A percentile compares a stretch with the other conserved stretches of the same genome.
Evolutionary conservation across 2,113 vertebrate species (phyloP).

Genomic region (Sander vitreus): DNA sequence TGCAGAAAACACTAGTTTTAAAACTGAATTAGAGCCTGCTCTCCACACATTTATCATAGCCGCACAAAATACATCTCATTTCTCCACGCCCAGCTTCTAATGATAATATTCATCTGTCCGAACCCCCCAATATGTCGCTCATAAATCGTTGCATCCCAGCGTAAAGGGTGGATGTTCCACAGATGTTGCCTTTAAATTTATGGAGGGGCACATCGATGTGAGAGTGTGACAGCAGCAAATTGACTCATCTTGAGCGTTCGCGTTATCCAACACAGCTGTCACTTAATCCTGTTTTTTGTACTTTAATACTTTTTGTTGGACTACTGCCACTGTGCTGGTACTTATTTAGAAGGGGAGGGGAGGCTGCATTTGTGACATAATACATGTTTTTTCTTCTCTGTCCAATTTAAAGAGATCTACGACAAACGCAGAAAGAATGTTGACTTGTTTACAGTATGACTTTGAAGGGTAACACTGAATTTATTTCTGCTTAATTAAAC

Average conservation of each 20-base stretch:
- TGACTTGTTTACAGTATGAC: neutral
- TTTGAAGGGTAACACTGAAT: constrained; percentile 4
- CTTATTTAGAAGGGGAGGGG: neutral
- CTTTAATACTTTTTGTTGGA: neutral
- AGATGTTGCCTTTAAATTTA: constrained; percentile 55
- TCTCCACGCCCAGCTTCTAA: neutral
- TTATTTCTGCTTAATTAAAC: constrained; percentile 5
- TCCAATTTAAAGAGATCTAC: neutral
- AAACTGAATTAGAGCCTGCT: constrained; percentile 13
- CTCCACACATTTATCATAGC: neutral
- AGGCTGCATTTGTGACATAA: neutral
- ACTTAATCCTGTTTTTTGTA: constrained; percentile 13
- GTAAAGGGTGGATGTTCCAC: constrained; percentile 35
- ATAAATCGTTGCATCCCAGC: constrained; percentile 23
- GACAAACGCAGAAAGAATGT: neutral
- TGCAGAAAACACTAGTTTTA: constrained; percentile 40
- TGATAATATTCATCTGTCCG: constrained; percentile 1
- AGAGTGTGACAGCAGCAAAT: constrained; percentile 43
- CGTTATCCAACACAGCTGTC: constrained; percentile 59
- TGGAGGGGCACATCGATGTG: constrained; percentile 20
- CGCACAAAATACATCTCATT: neutral
- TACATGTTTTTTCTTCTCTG: neutral
- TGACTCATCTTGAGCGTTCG: constrained; percentile 35
- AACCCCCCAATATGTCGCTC: constrained; percentile 9
- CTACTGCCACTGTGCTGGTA: constrained; percentile 4